Evolutionary conservation across 1,140 invertebrate species (phyloP), one percentile per base, ranked within the genome.

Genomic region (Theocolax elegans): DNA sequence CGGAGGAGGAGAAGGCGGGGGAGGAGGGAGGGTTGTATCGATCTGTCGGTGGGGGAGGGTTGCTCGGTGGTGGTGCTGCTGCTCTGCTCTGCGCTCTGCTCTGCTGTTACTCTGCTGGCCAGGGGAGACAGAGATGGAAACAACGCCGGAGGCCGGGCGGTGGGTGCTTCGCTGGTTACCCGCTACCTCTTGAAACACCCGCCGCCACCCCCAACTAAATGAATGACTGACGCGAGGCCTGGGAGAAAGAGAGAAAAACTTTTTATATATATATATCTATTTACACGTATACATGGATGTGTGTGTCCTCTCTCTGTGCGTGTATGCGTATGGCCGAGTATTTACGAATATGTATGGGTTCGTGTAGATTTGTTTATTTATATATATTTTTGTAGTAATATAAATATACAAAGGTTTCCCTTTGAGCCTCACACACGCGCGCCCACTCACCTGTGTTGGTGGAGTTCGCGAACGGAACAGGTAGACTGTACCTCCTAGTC

Each of bases 21-120:
- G 74, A 64, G 62, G 75, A 75, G 74, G 82, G 83, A 82, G 85
- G 84, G 82, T 81, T 82, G 80, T 83, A 83, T 83, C 81, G 82
- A 83, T 82, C 79, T 83, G 76, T 69, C 65, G 74, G 75, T 72
- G 72, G 76, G 77, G 74, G 83, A 84, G 81, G 82, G 82, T 81
- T 84, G 85, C 81, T 77, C 79, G 77, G 56, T 64, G 68, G 65
- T 71, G 71, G 29, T 19, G 67, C 67, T 72, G 62, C 62, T 29
- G 17, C 29, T 29, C 23, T 44, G 12, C 35, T 58, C 29, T 15
- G 31, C 15, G 48, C 19, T 51, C 7, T 9, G n/a, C n/a, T 13
- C 29, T 21, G 51, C 6, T 19, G n/a, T 12, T 6, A 10, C 19
- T 29, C 29, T 27, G 35, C 21, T 23, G 51, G 46, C 46, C 54